Percentiles rank a stretch among this genome's conserved stretches.
These are phyloP conservation scores for Alviniconcha strummeri DNA, from an alignment of 2,888 invertebrate species.

Conservation along the genomic window DNA sequence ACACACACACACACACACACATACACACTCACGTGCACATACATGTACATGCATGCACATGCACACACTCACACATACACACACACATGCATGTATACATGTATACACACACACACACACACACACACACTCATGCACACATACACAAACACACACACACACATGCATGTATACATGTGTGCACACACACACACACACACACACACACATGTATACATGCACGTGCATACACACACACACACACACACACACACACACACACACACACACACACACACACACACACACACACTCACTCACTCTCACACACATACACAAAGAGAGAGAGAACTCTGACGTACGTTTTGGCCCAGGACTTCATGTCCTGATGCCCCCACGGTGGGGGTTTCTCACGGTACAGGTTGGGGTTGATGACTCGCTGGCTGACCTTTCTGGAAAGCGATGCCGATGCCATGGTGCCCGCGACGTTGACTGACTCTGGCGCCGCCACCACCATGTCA, in stretches of 20 bases:
- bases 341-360: constrained; percentile 69
- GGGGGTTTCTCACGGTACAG: constrained; percentile 54
- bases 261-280: neutral
- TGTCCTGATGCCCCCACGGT: constrained; percentile 68
- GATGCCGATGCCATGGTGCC: constrained; percentile 68
- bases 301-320: neutral
- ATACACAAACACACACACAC: too few species aligned
- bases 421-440: constrained; percentile 52
- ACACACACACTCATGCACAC: too few species aligned
- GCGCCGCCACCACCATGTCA: constrained; percentile 61
- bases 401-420: constrained; percentile 68
- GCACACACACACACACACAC: neutral
- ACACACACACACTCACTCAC: neutral
- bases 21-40: too few species aligned
- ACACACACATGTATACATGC: neutral
- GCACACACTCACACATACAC: too few species aligned
- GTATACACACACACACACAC: too few species aligned
- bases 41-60: too few species aligned
- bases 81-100: too few species aligned
- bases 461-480: constrained; percentile 64
- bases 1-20: too few species aligned
- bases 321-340: constrained; percentile 41
- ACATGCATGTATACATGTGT: too few species aligned
- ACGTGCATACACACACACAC: neutral
- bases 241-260: neutral